These are phyloP conservation scores for Paraescarpia echinospica DNA, from an alignment of 1,140 invertebrate genomes.

Conservation along the genomic window DNA sequence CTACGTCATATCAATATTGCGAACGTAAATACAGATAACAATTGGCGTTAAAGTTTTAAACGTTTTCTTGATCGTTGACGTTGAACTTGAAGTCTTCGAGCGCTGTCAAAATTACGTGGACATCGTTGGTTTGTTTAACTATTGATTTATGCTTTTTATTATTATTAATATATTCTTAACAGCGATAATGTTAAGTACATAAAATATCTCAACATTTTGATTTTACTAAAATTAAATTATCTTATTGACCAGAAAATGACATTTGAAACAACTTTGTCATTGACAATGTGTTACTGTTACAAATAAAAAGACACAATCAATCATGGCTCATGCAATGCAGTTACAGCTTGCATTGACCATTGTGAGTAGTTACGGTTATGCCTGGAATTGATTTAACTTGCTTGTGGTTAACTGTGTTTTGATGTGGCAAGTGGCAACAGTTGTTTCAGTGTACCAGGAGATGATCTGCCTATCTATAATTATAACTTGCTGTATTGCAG, in stretches of 20 bases:
- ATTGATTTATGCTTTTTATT: neutral
- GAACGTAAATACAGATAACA: neutral
- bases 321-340: no score
- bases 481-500: no score
- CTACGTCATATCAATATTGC: neutral
- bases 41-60: neutral
- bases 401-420: no score
- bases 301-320: no score
- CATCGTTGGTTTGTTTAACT: neutral
- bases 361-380: no score
- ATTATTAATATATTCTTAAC: neutral
- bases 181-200: neutral
- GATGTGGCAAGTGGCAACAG: no score
- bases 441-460: no score
- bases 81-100: neutral
- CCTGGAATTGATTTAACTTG: no score
- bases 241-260: neutral
- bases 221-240: neutral
- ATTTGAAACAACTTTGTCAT: neutral
- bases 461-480: no score
- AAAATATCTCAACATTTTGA: neutral
- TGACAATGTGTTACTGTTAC: no score
- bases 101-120: conserved; percentile 4
- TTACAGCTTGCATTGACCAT: no score
- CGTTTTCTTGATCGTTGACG: conserved; percentile 4